phyloP scores from a whole-genome alignment of 1,140 invertebrate species.

The Sarcophaga peregrina region DNA sequence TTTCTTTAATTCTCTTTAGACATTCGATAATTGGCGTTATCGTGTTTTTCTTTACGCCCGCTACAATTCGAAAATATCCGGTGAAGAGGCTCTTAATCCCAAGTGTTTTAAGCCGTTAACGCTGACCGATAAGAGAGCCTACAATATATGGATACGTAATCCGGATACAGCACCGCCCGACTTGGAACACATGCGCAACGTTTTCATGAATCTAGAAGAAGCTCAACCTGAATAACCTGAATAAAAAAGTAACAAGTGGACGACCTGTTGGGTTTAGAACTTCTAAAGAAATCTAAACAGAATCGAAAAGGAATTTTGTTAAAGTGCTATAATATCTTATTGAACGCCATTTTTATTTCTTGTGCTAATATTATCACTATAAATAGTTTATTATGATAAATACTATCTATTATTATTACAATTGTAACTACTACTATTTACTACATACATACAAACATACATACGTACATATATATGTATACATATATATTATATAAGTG shows the following conservation, averaged over 20 bases:
- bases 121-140: constrained; percentile 63
- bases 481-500: background rate
- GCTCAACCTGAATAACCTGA: constrained; percentile 56
- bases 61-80: constrained; percentile 62
- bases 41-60: constrained; percentile 62
- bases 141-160: constrained; percentile 63
- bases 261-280: too few species aligned
- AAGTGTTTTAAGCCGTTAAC: constrained; percentile 62
- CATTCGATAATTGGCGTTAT: constrained; percentile 64
- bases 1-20: constrained; percentile 44
- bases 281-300: too few species aligned
- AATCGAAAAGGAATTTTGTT: background rate
- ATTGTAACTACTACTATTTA: constrained; percentile 16
- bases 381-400: background rate
- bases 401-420: background rate
- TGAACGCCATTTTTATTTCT: constrained; percentile 23
- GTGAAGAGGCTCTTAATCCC: constrained; percentile 61
- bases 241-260: background rate
- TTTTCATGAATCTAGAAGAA: constrained; percentile 62
- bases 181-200: constrained; percentile 63
- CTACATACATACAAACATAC: background rate
- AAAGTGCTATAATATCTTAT: constrained; percentile 29
- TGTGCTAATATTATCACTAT: constrained; percentile 34
- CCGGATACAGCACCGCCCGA: constrained; percentile 63
- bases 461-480: background rate